These are phyloP conservation scores for Heterodera carotae DNA, from an alignment of 1,140 invertebrate species.

Conservation along the genomic window DNA sequence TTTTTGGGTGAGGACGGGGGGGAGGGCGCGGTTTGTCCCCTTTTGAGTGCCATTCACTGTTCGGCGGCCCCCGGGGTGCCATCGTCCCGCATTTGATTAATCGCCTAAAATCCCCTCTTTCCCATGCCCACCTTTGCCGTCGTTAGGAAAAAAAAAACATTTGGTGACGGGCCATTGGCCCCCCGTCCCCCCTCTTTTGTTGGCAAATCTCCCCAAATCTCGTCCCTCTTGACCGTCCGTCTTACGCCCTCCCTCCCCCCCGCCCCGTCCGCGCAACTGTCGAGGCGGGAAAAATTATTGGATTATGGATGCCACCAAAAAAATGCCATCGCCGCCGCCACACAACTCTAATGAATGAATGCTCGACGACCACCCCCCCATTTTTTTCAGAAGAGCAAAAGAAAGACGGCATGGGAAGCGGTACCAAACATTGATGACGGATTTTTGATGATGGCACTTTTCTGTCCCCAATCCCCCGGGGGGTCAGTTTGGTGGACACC, in stretches of 20 bases:
- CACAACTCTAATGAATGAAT: background rate
- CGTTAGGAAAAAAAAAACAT: background rate
- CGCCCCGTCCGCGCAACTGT: too few relatives aligned
- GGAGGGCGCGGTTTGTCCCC: too few relatives aligned
- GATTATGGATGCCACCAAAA: background rate
- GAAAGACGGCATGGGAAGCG: conserved; percentile 11
- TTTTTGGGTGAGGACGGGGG: background rate
- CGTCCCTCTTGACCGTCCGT: background rate
- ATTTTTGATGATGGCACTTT: background rate
- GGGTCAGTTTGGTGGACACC: too few relatives aligned
- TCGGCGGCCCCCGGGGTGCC: background rate
- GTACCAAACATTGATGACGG: background rate
- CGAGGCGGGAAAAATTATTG: conserved; percentile 2
- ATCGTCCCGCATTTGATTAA: conserved; percentile 10
- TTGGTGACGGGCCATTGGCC: background rate
- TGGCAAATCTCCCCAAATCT: background rate
- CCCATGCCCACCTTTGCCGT: conserved; percentile 6
- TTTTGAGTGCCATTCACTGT: background rate
- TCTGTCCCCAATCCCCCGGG: background rate
- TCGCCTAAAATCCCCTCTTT: conserved; percentile 1
- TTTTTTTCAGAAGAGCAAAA: conserved; percentile 27
- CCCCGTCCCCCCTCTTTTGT: background rate
- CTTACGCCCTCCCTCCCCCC: too few relatives aligned
- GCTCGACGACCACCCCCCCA: too few relatives aligned
- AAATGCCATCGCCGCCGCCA: background rate